These are phyloP conservation scores for Carassius carassius DNA, from an alignment of 2,113 vertebrate species.

Conservation along the genomic window DNA sequence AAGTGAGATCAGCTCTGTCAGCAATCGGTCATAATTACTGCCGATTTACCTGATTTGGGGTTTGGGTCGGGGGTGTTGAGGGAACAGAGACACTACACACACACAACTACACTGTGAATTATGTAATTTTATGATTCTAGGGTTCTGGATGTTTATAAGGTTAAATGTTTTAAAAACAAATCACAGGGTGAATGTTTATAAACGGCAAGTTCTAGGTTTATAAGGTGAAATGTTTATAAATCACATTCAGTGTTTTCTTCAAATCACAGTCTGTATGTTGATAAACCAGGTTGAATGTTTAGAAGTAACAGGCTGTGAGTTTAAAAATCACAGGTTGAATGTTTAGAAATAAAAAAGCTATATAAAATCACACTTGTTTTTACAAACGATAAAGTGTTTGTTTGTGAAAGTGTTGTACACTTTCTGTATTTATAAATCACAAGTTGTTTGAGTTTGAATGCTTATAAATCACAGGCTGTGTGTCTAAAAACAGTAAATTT, in stretches of 20 bases:
- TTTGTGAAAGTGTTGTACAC: too few relatives aligned
- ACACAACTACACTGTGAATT: too few relatives aligned
- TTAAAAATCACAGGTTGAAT: background rate
- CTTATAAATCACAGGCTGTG: background rate
- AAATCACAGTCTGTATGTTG: too few relatives aligned
- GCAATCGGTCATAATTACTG: slow-evolving; percentile 61
- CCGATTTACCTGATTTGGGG: background rate
- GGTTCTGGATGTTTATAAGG: background rate
- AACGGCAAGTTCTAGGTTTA: too few relatives aligned
- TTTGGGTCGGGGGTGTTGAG: background rate
- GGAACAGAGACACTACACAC: background rate
- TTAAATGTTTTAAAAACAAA: background rate
- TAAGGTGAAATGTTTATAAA: too few relatives aligned
- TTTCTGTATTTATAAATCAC: too few relatives aligned
- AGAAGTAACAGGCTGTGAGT: too few relatives aligned
- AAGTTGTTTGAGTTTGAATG: background rate
- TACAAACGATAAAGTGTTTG: too few relatives aligned
- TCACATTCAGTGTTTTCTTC: too few relatives aligned
- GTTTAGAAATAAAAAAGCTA: background rate
- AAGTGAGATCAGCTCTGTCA: slow-evolving; percentile 54
- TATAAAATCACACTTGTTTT: background rate
- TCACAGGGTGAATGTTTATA: background rate
- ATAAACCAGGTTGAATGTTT: too few relatives aligned
- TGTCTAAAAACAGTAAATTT: too few relatives aligned
- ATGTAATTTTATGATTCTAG: background rate